Conservation (phyloP, 2,113 vertebrate species). For the Origma solitaria region DNA sequence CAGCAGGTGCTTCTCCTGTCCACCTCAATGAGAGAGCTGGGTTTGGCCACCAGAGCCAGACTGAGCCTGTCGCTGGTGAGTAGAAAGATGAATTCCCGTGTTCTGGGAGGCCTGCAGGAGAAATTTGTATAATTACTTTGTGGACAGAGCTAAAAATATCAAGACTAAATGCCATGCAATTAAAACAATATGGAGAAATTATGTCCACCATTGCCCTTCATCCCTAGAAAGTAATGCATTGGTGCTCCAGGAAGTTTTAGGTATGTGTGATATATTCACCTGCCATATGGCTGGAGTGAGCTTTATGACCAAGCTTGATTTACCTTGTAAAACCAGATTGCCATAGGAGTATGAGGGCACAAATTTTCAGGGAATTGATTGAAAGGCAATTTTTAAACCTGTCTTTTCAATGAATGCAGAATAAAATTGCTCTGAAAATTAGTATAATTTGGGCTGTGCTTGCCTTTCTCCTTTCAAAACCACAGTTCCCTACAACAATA, state of each 20-base stretch:
- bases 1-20: background rate
- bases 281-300: background rate
- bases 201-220: background rate
- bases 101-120: background rate
- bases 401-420: background rate
- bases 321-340: background rate
- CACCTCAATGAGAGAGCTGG: background rate
- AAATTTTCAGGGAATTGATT: background rate
- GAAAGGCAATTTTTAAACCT: background rate
- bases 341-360: background rate
- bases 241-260: background rate
- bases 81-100: background rate
- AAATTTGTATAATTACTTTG: background rate
- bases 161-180: background rate
- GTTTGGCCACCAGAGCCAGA: background rate
- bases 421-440: background rate
- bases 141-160: background rate
- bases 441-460: background rate
- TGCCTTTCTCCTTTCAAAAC: background rate
- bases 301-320: background rate
- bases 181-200: background rate
- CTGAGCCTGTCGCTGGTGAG: background rate
- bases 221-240: rapidly evolving
- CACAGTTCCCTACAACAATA: background rate
- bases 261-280: background rate